phyloP scores from a whole-genome alignment of 2,113 vertebrate genomes.

The Grallaria varia region DNA sequence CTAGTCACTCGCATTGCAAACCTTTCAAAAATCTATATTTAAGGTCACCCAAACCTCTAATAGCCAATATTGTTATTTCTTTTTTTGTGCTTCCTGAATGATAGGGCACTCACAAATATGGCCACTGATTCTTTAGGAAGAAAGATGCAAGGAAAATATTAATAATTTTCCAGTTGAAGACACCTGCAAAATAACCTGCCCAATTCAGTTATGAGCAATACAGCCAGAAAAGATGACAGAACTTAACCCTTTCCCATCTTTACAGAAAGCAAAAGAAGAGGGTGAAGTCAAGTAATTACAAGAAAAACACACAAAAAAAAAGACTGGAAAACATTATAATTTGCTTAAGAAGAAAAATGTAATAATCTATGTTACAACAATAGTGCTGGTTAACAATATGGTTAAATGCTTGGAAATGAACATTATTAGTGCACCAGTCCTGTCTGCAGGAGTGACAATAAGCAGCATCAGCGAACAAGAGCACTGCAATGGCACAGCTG shows the following conservation, averaged over 20 bases:
- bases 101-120: neutral
- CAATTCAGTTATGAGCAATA: constrained; percentile 1
- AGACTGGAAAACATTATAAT: neutral
- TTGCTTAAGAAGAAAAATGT: neutral
- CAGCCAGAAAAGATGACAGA: neutral
- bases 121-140: neutral
- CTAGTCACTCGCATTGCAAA: neutral
- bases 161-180: constrained; percentile 52
- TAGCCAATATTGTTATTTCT: neutral
- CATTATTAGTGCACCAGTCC: neutral
- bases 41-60: neutral
- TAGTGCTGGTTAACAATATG: neutral
- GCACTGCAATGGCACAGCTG: neutral
- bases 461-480: neutral
- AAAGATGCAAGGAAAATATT: constrained; percentile 8
- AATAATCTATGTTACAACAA: neutral
- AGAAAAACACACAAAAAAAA: neutral
- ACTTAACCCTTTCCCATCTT: constrained; percentile 10
- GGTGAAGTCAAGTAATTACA: neutral
- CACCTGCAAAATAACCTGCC: constrained; percentile 44
- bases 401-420: neutral
- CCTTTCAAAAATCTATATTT: neutral
- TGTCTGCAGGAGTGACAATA: neutral
- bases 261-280: neutral
- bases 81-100: neutral